Evolutionary conservation across 2,797 vertebrate genomes (phyloP).

Genomic region (Petrocephalus sullivani): DNA sequence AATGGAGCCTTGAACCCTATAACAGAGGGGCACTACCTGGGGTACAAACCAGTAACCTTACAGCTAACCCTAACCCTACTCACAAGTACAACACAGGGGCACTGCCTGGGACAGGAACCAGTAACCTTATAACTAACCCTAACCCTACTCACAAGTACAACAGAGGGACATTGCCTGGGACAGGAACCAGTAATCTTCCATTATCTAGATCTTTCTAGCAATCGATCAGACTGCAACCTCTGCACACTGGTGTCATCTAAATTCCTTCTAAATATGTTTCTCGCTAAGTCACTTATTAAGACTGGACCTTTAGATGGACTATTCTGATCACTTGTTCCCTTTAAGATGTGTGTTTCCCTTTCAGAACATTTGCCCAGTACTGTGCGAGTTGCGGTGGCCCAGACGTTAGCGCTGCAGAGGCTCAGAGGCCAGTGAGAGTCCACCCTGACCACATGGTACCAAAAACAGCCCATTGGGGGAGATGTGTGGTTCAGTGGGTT

Average conservation of each 20-base stretch:
- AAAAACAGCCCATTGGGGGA: background rate
- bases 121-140: background rate
- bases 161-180: background rate
- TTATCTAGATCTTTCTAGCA: too few relatives aligned
- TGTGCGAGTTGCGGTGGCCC: background rate
- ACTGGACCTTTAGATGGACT: background rate
- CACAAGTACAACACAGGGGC: background rate
- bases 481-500: background rate
- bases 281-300: background rate
- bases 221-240: background rate
- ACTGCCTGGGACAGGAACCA: background rate
- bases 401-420: background rate
- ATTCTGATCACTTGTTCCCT: background rate
- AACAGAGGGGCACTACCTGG: background rate
- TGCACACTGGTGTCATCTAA: background rate
- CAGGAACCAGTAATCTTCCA: background rate
- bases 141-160: background rate
- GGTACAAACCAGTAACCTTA: background rate
- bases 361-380: background rate
- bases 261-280: background rate
- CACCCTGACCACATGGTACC: background rate
- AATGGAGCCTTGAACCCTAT: background rate
- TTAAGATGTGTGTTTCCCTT: background rate
- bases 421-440: background rate
- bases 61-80: background rate